Base-by-base conservation (phyloP, 2,888 invertebrate genomes). In the Stenodera caucasica region DNA sequence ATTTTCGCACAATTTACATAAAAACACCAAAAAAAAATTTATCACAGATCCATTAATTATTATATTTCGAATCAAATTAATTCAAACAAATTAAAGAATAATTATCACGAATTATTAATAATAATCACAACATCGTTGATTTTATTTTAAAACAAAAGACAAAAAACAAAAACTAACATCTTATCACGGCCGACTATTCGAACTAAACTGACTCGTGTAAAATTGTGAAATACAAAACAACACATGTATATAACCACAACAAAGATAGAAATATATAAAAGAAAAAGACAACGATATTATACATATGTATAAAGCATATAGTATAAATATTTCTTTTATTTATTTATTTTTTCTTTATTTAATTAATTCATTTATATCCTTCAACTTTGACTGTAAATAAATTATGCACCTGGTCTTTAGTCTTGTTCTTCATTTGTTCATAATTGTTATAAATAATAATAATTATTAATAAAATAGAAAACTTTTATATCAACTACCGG, bases 1-100 rank as follows among this genome's bases (percentile, higher is more conserved):
- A n/a, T n/a, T n/a, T n/a, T n/a, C n/a, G n/a, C n/a, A n/a, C n/a
- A n/a, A n/a, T n/a, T n/a, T n/a, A n/a, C n/a, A n/a, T n/a, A 37
- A 14, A 40, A 40, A 40, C 2, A 40, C 7, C 29, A 7, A 29
- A 6, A 29, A 29, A 29, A 3, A 8, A 45, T 21, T 45, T 45
- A 45, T 45, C 45, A 45, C 45, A 45, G 45, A 21, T 45, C 15
- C n/a, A n/a, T n/a, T n/a, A n/a, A n/a, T n/a, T n/a, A n/a, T n/a
- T n/a, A n/a, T n/a, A n/a, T n/a, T n/a, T n/a, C n/a, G n/a, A n/a
- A n/a, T n/a, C n/a, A n/a, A n/a, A n/a, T n/a, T n/a, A n/a, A n/a
- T n/a, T 3, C 26, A 26, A 26, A 26, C 26, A 26, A 26, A 37
- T 15, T 6, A 15, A 15, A 4, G 2, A 33, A 3, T 2, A 37